phyloP scores from a whole-genome alignment of 2,113 vertebrate species.

The Cichladusa arquata region DNA sequence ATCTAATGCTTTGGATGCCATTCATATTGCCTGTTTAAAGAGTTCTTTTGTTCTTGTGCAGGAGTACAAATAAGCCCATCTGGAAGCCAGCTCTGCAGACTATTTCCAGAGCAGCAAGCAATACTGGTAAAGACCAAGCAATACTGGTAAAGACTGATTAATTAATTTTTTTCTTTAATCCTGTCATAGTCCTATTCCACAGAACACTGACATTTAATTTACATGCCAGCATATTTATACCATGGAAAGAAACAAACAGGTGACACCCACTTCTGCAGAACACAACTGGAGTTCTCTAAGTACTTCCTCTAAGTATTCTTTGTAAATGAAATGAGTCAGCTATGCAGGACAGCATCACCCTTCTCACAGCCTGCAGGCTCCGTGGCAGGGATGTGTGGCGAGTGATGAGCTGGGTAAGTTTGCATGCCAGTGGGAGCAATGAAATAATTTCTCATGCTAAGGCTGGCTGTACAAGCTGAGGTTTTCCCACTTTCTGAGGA shows the following conservation, averaged over 20 bases:
- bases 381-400: background rate
- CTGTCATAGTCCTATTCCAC: background rate
- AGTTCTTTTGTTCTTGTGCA: background rate
- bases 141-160: background rate
- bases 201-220: background rate
- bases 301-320: constrained; percentile 33
- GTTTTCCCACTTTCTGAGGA: background rate
- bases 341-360: background rate
- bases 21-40: background rate
- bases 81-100: background rate
- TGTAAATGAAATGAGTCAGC: constrained; percentile 47
- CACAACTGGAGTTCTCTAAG: background rate
- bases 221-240: background rate
- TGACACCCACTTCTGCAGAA: constrained; percentile 44
- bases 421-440: background rate
- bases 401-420: background rate
- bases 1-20: background rate
- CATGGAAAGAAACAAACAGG: background rate
- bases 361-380: background rate
- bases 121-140: background rate
- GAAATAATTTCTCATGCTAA: background rate
- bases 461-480: background rate
- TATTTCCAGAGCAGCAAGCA: background rate
- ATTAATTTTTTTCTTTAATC: background rate
- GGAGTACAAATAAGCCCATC: background rate